A percentile compares a stretch with the other conserved stretches of the same genome.
These are phyloP conservation scores for Brachyalestes nurse DNA, from an alignment of 2,797 vertebrate genomes.

Conservation along the genomic window DNA sequence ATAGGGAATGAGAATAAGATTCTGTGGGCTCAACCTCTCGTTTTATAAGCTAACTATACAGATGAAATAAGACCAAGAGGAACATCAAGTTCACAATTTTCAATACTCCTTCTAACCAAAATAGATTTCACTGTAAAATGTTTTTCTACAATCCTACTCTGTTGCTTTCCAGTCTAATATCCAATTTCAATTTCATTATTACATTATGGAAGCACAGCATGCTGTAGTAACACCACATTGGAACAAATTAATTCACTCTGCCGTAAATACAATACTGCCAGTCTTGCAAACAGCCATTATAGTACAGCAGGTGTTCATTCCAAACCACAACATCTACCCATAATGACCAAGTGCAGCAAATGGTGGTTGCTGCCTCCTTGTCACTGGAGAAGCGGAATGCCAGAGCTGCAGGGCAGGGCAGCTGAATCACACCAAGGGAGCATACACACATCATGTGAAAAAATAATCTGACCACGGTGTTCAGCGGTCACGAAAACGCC, in stretches of 20 bases:
- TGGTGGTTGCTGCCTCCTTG: neutral
- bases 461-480: neutral
- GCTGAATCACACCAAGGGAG: neutral
- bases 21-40: neutral
- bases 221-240: neutral
- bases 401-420: constrained; percentile 8
- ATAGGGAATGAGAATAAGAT: constrained; percentile 36
- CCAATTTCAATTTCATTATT: no score
- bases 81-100: neutral
- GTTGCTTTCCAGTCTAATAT: no score
- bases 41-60: neutral
- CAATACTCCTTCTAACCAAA: neutral
- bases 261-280: neutral
- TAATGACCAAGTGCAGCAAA: constrained; percentile 14
- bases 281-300: neutral
- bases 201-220: neutral
- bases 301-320: constrained; percentile 5
- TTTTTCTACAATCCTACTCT: neutral
- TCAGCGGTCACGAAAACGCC: constrained; percentile 3
- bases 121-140: neutral
- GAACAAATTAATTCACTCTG: neutral
- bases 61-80: neutral
- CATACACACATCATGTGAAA: neutral
- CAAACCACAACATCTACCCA: neutral
- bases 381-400: neutral